Evolutionary conservation across 2,113 vertebrate species (phyloP).

Genomic region (Miniopterus natalensis): DNA sequence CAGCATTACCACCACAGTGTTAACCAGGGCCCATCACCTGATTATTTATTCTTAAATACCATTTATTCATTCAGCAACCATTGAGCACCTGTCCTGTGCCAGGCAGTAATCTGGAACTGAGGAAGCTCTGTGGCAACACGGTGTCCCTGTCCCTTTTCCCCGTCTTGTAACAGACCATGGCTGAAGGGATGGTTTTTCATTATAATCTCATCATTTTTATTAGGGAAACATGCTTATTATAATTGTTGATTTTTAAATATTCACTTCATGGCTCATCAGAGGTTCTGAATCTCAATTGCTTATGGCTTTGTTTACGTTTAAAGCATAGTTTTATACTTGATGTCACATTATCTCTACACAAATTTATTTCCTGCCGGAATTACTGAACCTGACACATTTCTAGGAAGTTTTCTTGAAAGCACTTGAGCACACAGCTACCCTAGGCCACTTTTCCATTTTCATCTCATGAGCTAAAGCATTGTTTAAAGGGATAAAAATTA

Average conservation of each 20-base stretch:
- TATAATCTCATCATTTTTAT: neutral
- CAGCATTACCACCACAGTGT: neutral
- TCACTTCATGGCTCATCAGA: neutral
- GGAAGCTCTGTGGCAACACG: neutral
- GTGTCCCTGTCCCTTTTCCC: neutral
- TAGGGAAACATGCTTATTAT: neutral
- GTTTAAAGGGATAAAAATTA: neutral
- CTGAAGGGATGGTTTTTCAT: neutral
- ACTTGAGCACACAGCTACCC: neutral
- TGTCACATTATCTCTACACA: neutral
- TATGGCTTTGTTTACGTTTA: slow-evolving; percentile 32
- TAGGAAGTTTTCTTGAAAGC: slow-evolving; percentile 35
- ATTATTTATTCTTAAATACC: neutral
- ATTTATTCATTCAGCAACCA: neutral
- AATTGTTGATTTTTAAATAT: slow-evolving; percentile 41
- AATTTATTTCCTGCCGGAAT: neutral
- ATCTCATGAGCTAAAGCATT: neutral
- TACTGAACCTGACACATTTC: slow-evolving; percentile 19
- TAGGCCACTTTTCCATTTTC: neutral
- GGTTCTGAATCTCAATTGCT: neutral
- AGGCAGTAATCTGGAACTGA: neutral
- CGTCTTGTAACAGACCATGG: neutral
- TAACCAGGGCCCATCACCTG: neutral
- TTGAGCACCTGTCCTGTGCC: neutral
- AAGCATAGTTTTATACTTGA: neutral